A percentile compares a stretch with the other conserved stretches of the same genome.
Evolutionary conservation across 2,797 vertebrate species (phyloP).

Genomic region (Pipistrellus pygmaeus): DNA sequence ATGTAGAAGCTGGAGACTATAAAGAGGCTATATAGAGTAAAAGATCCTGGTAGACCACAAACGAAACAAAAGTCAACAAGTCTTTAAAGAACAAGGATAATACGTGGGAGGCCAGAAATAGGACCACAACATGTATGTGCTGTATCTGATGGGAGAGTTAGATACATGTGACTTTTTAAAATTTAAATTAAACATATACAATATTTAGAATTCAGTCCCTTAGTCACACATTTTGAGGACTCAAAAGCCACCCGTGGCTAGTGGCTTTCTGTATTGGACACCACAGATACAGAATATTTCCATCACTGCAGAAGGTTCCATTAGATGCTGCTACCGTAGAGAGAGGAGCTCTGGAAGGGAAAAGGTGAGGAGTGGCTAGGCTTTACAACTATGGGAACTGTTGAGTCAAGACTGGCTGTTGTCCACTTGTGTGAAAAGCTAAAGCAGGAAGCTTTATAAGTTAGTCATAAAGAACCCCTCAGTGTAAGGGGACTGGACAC

Average conservation of each 20-base stretch:
- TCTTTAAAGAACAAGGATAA: slow-evolving; percentile 12
- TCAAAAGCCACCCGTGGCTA: neutral
- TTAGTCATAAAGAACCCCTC: slow-evolving; percentile 14
- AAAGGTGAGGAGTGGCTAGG: neutral
- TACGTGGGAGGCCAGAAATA: neutral
- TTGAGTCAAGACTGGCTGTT: slow-evolving; percentile 33
- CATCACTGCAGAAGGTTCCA: neutral
- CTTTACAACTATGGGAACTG: neutral
- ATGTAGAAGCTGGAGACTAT: slow-evolving; percentile 17
- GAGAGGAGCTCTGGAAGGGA: neutral
- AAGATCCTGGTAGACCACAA: neutral
- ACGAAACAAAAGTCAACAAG: neutral
- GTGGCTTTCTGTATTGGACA: neutral
- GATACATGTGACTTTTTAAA: neutral
- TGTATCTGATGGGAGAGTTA: neutral
- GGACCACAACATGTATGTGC: neutral
- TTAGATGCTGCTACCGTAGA: neutral
- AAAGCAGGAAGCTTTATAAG: neutral
- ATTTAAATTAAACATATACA: slow-evolving; percentile 37
- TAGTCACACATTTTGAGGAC: neutral
- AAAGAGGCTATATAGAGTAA: neutral
- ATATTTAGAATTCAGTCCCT: neutral
- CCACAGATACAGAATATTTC: neutral
- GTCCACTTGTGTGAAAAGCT: slow-evolving; percentile 18
- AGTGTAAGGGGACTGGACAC: neutral